Percentiles rank a stretch among this genome's conserved stretches.
Evolutionary conservation across 2,888 invertebrate species (phyloP).

Genomic region (Ariolimax columbianus): DNA sequence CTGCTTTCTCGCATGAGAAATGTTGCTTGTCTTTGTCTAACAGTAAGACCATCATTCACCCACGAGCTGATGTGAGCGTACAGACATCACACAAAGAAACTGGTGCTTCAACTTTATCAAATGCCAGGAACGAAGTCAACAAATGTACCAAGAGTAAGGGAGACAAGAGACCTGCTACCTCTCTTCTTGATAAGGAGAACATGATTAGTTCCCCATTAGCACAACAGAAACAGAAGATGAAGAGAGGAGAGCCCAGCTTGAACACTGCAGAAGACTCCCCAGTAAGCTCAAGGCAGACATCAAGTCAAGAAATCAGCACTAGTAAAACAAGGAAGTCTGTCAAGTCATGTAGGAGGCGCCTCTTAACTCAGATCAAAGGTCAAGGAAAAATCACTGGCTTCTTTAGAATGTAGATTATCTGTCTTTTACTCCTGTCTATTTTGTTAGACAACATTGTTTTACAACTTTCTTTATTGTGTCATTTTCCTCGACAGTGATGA

Average conservation of each 20-base stretch:
- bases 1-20: not conserved
- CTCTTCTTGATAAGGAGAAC: conserved; percentile 30
- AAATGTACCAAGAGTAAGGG: conserved; percentile 16
- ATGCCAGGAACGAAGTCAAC: not conserved
- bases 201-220: conserved; percentile 11
- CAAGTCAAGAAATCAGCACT: not conserved
- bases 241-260: not conserved
- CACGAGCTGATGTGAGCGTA: not conserved
- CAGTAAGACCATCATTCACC: conserved; percentile 44
- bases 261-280: conserved; percentile 13
- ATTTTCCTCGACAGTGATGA: no score
- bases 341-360: conserved; percentile 49
- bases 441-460: no score
- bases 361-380: conserved; percentile 52
- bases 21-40: not conserved
- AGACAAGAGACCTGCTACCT: conserved; percentile 7
- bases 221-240: not conserved
- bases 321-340: conserved; percentile 1
- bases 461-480: no score
- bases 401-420: conserved; percentile 42
- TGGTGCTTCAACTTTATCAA: not conserved
- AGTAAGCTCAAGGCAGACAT: not conserved
- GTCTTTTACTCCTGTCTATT: no score
- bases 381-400: conserved; percentile 53
- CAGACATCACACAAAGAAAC: not conserved